Evolutionary conservation across 2,113 vertebrate species (phyloP).

Genomic region (Opisthocomus hoazin): DNA sequence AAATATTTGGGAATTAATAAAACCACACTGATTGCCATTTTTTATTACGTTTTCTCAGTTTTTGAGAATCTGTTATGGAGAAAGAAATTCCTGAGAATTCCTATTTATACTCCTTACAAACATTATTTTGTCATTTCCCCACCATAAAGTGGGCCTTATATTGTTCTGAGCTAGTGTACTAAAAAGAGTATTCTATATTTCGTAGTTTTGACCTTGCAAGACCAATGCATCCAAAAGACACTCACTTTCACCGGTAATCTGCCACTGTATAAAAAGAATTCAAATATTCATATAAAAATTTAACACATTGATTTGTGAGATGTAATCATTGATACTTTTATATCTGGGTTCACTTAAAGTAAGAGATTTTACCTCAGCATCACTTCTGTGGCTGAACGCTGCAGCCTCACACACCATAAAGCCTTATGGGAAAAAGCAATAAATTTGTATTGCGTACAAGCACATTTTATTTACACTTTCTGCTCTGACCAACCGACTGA

Average conservation of each 20-base stretch:
- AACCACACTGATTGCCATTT: not conserved
- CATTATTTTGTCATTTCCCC: not conserved
- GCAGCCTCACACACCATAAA: not conserved
- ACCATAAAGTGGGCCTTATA: not conserved
- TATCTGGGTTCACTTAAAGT: not conserved
- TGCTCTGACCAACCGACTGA: not conserved
- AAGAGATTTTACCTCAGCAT: not conserved
- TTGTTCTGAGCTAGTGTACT: not conserved
- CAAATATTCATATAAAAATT: not conserved
- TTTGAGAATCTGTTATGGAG: not conserved
- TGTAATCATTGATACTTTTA: not conserved
- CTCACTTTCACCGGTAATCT: not conserved
- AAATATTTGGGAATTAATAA: not conserved
- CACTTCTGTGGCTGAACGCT: not conserved
- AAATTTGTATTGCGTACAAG: not conserved
- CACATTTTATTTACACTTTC: not conserved
- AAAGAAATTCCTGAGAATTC: not conserved
- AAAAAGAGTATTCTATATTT: not conserved
- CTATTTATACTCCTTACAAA: not conserved
- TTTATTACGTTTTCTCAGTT: not conserved
- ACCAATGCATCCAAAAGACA: not conserved
- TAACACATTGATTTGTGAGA: not conserved
- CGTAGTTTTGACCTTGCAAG: not conserved
- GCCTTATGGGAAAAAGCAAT: not conserved
- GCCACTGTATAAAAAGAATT: not conserved